Percentiles rank a stretch among this genome's conserved stretches.
Conservation (phyloP, 2,113 vertebrate species). For the Urocolius indicus region DNA sequence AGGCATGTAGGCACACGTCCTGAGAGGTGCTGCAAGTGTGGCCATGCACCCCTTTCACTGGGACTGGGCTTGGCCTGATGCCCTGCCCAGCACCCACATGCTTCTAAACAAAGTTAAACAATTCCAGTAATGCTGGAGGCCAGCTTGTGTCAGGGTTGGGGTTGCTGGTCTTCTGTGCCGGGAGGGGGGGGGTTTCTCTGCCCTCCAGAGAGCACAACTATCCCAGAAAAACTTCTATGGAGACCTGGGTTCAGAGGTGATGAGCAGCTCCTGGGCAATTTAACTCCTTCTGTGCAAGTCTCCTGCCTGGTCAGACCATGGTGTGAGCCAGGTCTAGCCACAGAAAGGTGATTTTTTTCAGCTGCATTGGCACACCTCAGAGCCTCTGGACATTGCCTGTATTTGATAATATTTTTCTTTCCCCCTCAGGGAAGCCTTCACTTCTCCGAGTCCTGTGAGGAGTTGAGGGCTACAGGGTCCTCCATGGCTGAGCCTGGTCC, state of each 20-base stretch:
- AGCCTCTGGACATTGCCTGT: neutral
- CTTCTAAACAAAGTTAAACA: neutral
- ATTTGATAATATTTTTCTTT: neutral
- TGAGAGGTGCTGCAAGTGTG: neutral
- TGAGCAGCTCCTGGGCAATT: neutral
- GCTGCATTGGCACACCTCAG: neutral
- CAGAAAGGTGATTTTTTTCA: neutral
- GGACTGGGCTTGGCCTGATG: neutral
- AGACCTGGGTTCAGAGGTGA: neutral
- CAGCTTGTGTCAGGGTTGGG: neutral
- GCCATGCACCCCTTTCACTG: neutral
- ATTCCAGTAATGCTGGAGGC: neutral
- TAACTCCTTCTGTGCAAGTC: neutral
- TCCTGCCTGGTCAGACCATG: neutral
- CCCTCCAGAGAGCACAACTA: neutral
- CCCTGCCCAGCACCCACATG: neutral
- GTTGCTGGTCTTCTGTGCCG: neutral
- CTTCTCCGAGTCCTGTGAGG: neutral
- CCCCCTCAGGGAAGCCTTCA: neutral
- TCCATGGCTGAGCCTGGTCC: neutral
- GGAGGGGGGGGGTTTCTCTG: neutral
- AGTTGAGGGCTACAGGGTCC: accelerated
- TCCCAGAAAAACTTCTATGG: neutral
- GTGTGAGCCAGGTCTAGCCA: neutral
- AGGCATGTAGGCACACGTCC: neutral